Evolutionary conservation across 1,140 invertebrate species (phyloP).

Genomic region (Sweltsa coloradensis): DNA sequence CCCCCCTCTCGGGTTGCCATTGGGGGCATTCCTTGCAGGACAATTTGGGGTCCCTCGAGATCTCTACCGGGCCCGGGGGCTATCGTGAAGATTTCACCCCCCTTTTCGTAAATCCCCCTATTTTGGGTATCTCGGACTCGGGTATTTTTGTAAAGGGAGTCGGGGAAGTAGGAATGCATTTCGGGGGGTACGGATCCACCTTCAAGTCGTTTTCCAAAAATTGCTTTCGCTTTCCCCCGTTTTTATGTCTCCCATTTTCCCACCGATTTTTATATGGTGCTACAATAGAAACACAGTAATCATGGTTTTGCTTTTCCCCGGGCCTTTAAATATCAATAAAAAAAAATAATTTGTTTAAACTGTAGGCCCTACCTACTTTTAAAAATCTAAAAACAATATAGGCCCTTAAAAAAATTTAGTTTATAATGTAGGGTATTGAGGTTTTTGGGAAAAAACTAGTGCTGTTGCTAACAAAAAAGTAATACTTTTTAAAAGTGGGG

Average conservation of each 20-base stretch:
- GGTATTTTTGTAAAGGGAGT: slow-evolving; percentile 41
- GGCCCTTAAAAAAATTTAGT: no score
- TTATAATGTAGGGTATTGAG: no score
- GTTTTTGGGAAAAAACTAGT: no score
- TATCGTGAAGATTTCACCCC: slow-evolving; percentile 85
- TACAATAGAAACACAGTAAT: slow-evolving; percentile 17
- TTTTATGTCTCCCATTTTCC: slow-evolving; percentile 62
- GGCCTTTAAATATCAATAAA: no score
- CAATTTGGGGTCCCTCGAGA: slow-evolving; percentile 88
- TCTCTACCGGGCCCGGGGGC: slow-evolving; percentile 85
- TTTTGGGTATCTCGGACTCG: slow-evolving; percentile 41
- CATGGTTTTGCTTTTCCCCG: no score
- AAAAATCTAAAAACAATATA: no score
- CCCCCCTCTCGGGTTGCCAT: slow-evolving; percentile 70
- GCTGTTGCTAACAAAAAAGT: no score
- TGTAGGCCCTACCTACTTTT: no score
- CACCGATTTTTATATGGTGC: slow-evolving; percentile 49
- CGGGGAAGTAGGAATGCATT: slow-evolving; percentile 43
- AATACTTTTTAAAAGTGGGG: no score
- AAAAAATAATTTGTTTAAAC: no score
- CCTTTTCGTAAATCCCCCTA: slow-evolving; percentile 63
- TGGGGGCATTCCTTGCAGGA: slow-evolving; percentile 55
- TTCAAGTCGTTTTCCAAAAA: slow-evolving; percentile 65
- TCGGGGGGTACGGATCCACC: slow-evolving; percentile 45
- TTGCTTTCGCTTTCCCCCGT: slow-evolving; percentile 66